A percentile compares a stretch with the other conserved stretches of the same genome.
These are phyloP conservation scores for Keiferia lycopersicella DNA, from an alignment of 2,888 invertebrate species.

Conservation along the genomic window DNA sequence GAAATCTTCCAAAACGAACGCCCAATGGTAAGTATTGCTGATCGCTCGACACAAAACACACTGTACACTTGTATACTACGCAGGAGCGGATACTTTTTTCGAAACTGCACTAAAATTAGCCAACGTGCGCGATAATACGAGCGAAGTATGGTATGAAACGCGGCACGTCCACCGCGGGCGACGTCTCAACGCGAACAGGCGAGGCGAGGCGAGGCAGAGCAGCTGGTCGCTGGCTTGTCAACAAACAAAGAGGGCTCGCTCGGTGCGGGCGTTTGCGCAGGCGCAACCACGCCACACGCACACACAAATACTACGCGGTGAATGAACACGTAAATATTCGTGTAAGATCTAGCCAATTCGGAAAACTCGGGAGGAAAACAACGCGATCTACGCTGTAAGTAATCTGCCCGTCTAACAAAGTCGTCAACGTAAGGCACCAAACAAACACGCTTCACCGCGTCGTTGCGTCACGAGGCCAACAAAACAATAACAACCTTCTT, in stretches of 20 bases:
- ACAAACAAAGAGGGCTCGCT: conserved; percentile 77
- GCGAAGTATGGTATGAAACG: conserved; percentile 48
- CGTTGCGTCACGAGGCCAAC: conserved; percentile 20
- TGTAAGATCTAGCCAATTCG: conserved; percentile 38
- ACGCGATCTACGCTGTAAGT: neutral
- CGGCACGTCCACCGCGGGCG: conserved; percentile 53
- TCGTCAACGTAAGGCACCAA: conserved; percentile 1
- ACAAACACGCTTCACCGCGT: neutral
- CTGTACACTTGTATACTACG: conserved; percentile 58
- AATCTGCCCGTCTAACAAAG: neutral
- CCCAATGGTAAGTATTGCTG: conserved; percentile 42
- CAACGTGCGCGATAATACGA: conserved; percentile 59
- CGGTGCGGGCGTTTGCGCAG: conserved; percentile 58
- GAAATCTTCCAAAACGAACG: conserved; percentile 53
- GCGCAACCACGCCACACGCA: conserved; percentile 64
- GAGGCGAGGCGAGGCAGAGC: conserved; percentile 26
- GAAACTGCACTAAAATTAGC: conserved; percentile 71
- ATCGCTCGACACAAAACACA: conserved; percentile 57
- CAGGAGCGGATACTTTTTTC: conserved; percentile 50
- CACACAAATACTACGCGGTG: conserved; percentile 55
- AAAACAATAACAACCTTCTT: conserved; percentile 42
- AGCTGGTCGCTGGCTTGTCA: conserved; percentile 67
- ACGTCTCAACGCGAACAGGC: conserved; percentile 55
- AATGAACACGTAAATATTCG: conserved; percentile 74
- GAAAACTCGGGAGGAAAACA: conserved; percentile 32